Percentiles rank a stretch among this genome's conserved stretches.
Conservation (phyloP, 2,888 invertebrate species). For the Diabrotica balteata region DNA sequence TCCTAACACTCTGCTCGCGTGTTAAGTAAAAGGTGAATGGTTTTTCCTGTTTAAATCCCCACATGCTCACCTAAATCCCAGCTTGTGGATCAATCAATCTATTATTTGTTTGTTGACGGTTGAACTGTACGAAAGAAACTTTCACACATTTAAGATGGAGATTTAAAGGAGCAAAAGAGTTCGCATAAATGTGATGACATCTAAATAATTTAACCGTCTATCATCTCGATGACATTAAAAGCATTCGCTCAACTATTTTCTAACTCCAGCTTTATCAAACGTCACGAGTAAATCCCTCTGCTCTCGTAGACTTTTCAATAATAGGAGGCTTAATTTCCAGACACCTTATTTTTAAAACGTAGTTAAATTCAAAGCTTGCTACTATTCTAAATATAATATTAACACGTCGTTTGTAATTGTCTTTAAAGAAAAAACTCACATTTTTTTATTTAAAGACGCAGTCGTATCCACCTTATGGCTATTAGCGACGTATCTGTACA, state of each 20-base stretch:
- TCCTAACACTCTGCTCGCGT: not conserved
- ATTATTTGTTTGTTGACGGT: constrained; percentile 12
- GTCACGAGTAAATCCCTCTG: not conserved
- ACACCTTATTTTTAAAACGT: constrained; percentile 8
- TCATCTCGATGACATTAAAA: constrained; percentile 14
- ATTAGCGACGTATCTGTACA: too few species aligned
- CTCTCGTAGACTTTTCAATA: not conserved
- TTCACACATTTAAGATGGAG: constrained; percentile 8
- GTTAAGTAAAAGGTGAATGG: constrained; percentile 6
- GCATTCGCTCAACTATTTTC: constrained; percentile 10
- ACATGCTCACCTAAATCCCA: not conserved
- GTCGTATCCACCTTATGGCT: too few species aligned
- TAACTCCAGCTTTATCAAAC: constrained; percentile 8
- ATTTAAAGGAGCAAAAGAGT: constrained; percentile 16
- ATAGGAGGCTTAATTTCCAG: constrained; percentile 2
- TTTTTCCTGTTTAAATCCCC: too few species aligned
- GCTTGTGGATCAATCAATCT: constrained; percentile 14
- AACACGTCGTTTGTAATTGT: too few species aligned
- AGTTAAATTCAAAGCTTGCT: too few species aligned
- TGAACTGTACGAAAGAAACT: constrained; percentile 9
- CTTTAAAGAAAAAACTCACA: too few species aligned
- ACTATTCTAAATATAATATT: too few species aligned
- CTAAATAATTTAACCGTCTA: constrained; percentile 23
- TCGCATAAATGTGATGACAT: constrained; percentile 11
- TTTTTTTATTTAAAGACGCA: too few species aligned